Evolutionary conservation across 2,113 vertebrate genomes (phyloP), one percentile per base, ranked within the genome.

Genomic region (Pluvianellus socialis): DNA sequence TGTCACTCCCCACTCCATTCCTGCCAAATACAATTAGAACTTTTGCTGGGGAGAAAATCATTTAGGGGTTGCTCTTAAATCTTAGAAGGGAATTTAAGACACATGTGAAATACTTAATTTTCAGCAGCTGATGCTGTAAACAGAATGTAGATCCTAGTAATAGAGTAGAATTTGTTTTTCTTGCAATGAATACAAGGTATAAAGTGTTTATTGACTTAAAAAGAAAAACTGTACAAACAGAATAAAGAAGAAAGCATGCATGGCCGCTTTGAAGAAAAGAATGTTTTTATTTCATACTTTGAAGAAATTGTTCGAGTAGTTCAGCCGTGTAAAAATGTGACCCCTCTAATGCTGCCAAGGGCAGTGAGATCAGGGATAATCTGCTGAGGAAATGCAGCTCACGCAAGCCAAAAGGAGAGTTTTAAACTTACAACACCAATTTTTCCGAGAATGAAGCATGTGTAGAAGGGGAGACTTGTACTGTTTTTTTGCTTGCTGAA

Each of bases 271-370:
- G 96, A 95, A 95, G 84, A 92, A 74, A 97, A 91, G 95, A 89
- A 89, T 95, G 91, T 89, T 96, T 96, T 94, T 82, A 96, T 95
- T 97, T 97, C 91, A 72, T 94, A 92, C 96, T 97, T 96, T 85
- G 92, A 96, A 96, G 92, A 92, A 96, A 95, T 92, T 94, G 91
- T 95, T 96, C 86, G 61, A 92, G 92, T 91, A 86, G 94, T 94
- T 96, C 94, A 96, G 84, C 95, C 2, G 59, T 97, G 86, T 92
- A 84, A 96, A 97, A 97, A 92, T 96, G 92, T 97, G 95, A 97
- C 92, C 94, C 73, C 84, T 95, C 88, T 96, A 96, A 96, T 95
- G 95, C 92, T 94, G 86, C 95, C 95, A 97, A 95, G 97, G 91
- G 94, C 95, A 88, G 88, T 87, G 89, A 95, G 95, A 97, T 95